phyloP scores from a whole-genome alignment of 2,888 invertebrate genomes.

The Sphinx pinastri region DNA sequence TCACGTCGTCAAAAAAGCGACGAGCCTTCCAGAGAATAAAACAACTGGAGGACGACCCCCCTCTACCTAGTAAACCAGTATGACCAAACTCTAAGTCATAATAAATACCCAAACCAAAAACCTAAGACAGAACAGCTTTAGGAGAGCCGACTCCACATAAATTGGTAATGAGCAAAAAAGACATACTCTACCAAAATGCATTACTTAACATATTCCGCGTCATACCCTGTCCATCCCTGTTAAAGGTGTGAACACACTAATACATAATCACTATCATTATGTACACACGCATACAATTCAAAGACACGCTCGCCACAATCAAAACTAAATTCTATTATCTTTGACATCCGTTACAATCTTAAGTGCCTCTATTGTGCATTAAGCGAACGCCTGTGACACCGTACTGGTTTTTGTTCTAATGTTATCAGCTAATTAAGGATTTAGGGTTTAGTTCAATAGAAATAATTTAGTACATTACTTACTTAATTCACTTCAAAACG shows the following conservation, averaged over 20 bases:
- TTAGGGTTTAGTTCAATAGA: not conserved
- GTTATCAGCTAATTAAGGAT: not conserved
- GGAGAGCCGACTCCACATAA: too few relatives aligned
- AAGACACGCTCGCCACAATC: conserved; percentile 44
- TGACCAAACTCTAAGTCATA: too few relatives aligned
- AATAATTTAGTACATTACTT: too few relatives aligned
- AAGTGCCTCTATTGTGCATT: conserved; percentile 61
- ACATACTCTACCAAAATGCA: too few relatives aligned
- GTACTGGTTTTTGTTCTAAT: conserved; percentile 30
- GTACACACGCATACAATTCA: conserved; percentile 34
- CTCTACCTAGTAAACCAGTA: too few relatives aligned
- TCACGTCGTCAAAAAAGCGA: too few relatives aligned
- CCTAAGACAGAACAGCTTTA: too few relatives aligned
- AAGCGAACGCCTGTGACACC: conserved; percentile 53
- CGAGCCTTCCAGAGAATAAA: too few relatives aligned
- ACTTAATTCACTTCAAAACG: too few relatives aligned
- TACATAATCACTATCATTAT: conserved; percentile 30
- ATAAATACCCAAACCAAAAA: too few relatives aligned
- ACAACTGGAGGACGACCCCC: too few relatives aligned
- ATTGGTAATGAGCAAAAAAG: too few relatives aligned
- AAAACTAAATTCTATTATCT: conserved; percentile 59
- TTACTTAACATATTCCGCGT: not conserved
- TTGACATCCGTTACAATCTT: conserved; percentile 63
- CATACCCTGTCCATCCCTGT: not conserved
- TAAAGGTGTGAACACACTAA: conserved; percentile 9